Evolutionary conservation across 2,888 invertebrate species (phyloP), one percentile per base, ranked within the genome.

Genomic region (Nomada fucata): DNA sequence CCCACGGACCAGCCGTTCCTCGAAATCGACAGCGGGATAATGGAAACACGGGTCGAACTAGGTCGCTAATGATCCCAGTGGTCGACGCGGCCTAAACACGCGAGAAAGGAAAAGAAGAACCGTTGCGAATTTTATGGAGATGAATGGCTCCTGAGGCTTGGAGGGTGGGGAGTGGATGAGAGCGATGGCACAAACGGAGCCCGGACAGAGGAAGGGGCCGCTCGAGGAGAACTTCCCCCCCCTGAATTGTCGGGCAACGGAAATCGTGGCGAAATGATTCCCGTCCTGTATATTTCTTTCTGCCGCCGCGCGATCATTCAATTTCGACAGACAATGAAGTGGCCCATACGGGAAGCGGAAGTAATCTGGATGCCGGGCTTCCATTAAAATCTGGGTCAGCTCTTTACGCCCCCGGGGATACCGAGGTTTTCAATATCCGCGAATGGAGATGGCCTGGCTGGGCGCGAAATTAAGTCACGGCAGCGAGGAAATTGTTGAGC

Each of bases 331-430:
- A 87, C 88, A 87, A 87, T 88, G 84, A 78, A 81, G 68, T 65
- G 44, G 61, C 69, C 68, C 74, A 72, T 76, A 79, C 75, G 73
- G 86, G 76, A 85, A 87, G 63, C 86, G 86, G 83, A 84, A 80
- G 85, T 85, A 87, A 87, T 87, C 83, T 68, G 75, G 68, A 78
- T 69, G 70, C 71, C 63, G 64, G 70, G 67, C 80, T 69, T 85
- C 81, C 83, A 83, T 87, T 87, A 87, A 87, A 87, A 87, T 85
- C 88, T 83, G 64, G 80, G 76, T 85, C 80, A 85, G 68, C 63
- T 64, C 83, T 77, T 86, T 81, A 64, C 20, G 20, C 78, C 59
- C 59, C 69, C 55, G 36, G 23, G 74, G 64, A 79, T 77, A 82
- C 79, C 70, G 77, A 76, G 78, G 76, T 85, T 86, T 86, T 83